Conservation (phyloP, 2,888 invertebrate species). For the Cheilosia vernalis region DNA sequence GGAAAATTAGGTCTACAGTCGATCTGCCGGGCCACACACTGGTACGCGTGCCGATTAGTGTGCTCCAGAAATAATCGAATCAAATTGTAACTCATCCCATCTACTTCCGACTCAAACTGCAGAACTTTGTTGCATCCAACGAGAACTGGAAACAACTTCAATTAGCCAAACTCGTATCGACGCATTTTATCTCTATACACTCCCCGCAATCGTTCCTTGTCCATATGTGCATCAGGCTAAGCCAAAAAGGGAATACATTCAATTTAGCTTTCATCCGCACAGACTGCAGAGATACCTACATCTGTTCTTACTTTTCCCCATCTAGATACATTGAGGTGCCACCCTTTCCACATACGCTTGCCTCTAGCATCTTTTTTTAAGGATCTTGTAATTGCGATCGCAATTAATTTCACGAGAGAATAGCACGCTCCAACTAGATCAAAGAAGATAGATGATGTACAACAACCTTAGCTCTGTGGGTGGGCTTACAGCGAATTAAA, state of each 20-base stretch:
- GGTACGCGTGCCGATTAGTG: too few relatives aligned
- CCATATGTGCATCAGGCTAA: conserved; percentile 39
- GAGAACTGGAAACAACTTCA: conserved; percentile 6
- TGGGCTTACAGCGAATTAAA: conserved; percentile 61
- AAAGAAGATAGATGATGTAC: conserved; percentile 24
- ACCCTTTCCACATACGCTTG: conserved; percentile 25
- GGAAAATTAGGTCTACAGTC: too few relatives aligned
- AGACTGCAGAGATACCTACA: conserved; percentile 2
- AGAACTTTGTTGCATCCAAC: too few relatives aligned
- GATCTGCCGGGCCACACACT: too few relatives aligned
- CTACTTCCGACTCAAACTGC: too few relatives aligned
- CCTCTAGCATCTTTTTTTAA: conserved; percentile 37
- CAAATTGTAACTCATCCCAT: too few relatives aligned
- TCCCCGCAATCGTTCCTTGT: not conserved
- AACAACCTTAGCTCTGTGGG: conserved; percentile 52
- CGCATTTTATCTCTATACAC: conserved; percentile 8
- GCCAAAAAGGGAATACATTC: conserved; percentile 61
- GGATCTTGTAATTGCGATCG: conserved; percentile 58
- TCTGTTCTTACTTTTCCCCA: not conserved
- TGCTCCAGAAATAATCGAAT: too few relatives aligned
- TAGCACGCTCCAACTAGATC: conserved; percentile 33
- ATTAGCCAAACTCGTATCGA: conserved; percentile 28
- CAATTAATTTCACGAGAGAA: conserved; percentile 57
- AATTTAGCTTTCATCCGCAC: conserved; percentile 16
- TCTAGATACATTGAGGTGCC: conserved; percentile 10